Evolutionary conservation across 1,140 invertebrate genomes (phyloP).

Genomic region (Bombus superbus): DNA sequence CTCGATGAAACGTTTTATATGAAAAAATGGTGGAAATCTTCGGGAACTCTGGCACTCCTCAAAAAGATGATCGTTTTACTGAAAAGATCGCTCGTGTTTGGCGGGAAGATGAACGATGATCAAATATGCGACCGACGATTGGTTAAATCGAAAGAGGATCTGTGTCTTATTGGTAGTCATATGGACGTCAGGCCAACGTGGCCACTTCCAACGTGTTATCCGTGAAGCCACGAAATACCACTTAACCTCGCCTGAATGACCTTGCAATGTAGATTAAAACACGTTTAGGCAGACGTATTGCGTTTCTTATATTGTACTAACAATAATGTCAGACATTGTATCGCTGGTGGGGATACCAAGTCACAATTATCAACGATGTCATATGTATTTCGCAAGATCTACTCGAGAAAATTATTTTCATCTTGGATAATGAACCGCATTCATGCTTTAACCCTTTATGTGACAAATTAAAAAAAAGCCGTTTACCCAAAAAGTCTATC

Average conservation of each 20-base stretch:
- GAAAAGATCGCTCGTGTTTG: constrained; percentile 33
- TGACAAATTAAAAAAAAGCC: background rate
- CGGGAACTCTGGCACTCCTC: background rate
- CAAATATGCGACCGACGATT: constrained; percentile 9
- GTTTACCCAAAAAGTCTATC: background rate
- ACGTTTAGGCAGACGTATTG: constrained; percentile 11
- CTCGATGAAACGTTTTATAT: too few species aligned
- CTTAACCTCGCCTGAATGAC: constrained; percentile 26
- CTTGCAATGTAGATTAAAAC: constrained; percentile 39
- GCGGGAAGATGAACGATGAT: constrained; percentile 40
- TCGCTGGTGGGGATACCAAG: background rate
- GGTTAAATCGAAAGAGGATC: background rate
- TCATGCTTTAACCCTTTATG: background rate
- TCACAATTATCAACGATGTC: background rate
- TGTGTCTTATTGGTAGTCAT: constrained; percentile 10
- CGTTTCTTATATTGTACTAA: background rate
- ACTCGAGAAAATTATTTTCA: background rate
- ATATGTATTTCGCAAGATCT: background rate
- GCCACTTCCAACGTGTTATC: constrained; percentile 48
- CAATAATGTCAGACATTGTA: background rate
- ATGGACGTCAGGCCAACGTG: constrained; percentile 42
- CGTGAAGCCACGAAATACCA: constrained; percentile 31
- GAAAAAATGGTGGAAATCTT: background rate
- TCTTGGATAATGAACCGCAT: constrained; percentile 1
- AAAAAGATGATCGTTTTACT: constrained; percentile 30